Percentiles rank a stretch among this genome's conserved stretches.
These are phyloP conservation scores for Eugnorisma glareosa DNA, from an alignment of 2,888 invertebrate genomes.

Conservation along the genomic window DNA sequence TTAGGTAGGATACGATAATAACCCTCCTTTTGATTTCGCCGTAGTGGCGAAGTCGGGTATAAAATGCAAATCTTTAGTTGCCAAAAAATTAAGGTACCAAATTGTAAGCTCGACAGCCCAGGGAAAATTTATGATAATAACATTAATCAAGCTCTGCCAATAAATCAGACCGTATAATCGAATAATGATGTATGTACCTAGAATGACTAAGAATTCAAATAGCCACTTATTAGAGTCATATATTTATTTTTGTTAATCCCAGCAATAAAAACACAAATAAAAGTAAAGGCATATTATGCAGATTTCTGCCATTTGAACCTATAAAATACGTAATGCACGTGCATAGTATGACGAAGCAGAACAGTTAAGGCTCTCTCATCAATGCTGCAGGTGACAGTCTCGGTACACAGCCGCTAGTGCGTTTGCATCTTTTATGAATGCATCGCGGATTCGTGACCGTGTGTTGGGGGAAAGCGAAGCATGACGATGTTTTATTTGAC, in stretches of 20 bases:
- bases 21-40: background rate
- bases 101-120: background rate
- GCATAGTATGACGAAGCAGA: background rate
- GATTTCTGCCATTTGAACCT: background rate
- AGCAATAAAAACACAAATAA: background rate
- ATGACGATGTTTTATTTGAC: slow-evolving; percentile 25
- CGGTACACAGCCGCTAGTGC: background rate
- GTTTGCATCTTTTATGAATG: slow-evolving; percentile 35
- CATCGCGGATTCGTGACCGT: slow-evolving; percentile 19
- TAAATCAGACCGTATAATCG: slow-evolving; percentile 3
- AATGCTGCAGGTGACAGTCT: slow-evolving; percentile 21
- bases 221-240: slow-evolving; percentile 10
- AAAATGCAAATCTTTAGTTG: background rate
- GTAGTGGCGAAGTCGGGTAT: background rate
- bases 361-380: slow-evolving; percentile 3
- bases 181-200: background rate
- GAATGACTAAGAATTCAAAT: background rate
- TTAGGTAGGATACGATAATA: background rate
- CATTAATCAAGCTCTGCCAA: background rate
- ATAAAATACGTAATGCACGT: slow-evolving; percentile 11
- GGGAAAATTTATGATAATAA: background rate
- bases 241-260: background rate
- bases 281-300: background rate
- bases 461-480: slow-evolving; percentile 36
- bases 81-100: background rate